Conservation (phyloP, 2,888 invertebrate species). For the Drosophila kambysellisi region DNA sequence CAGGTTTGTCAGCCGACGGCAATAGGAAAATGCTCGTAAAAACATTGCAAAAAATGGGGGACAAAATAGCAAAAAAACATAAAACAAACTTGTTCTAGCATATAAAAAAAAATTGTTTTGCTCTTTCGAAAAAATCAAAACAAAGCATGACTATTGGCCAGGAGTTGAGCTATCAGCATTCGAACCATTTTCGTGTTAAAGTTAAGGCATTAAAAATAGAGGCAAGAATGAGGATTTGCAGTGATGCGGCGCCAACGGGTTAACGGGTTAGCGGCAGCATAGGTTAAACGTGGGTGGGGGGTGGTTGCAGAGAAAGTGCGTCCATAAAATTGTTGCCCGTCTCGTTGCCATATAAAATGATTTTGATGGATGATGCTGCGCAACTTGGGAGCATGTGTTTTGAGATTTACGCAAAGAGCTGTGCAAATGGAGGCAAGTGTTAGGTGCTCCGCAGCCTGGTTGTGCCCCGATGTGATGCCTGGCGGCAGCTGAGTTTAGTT, state of each 20-base stretch:
- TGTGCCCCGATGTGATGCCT: slow-evolving; percentile 35
- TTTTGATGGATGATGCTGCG: slow-evolving; percentile 79
- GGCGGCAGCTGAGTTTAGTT: slow-evolving; percentile 41
- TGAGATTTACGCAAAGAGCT: slow-evolving; percentile 66
- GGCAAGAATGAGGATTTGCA: slow-evolving; percentile 40
- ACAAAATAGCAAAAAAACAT: slow-evolving; percentile 41
- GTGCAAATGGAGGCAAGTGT: slow-evolving; percentile 42
- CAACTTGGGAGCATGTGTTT: slow-evolving; percentile 79
- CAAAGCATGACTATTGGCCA: slow-evolving; percentile 40
- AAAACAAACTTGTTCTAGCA: slow-evolving; percentile 59
- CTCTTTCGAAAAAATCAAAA: slow-evolving; percentile 50
- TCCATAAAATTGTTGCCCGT: slow-evolving; percentile 70
- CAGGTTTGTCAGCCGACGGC: slow-evolving; percentile 33
- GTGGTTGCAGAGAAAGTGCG: slow-evolving; percentile 40
- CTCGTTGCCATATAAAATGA: slow-evolving; percentile 79
- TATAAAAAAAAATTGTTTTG: slow-evolving; percentile 50
- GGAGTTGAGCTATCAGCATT: slow-evolving; percentile 29
- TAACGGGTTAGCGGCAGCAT: slow-evolving; percentile 51
- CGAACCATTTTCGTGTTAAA: slow-evolving; percentile 53
- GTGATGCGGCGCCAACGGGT: slow-evolving; percentile 44
- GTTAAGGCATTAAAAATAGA: slow-evolving; percentile 59
- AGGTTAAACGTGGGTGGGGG: not conserved
- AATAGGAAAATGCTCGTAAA: slow-evolving; percentile 62
- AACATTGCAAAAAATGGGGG: slow-evolving; percentile 19
- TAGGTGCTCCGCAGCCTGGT: slow-evolving; percentile 19